These are phyloP conservation scores for Bucco capensis DNA, from an alignment of 2,113 vertebrate species.

Conservation along the genomic window DNA sequence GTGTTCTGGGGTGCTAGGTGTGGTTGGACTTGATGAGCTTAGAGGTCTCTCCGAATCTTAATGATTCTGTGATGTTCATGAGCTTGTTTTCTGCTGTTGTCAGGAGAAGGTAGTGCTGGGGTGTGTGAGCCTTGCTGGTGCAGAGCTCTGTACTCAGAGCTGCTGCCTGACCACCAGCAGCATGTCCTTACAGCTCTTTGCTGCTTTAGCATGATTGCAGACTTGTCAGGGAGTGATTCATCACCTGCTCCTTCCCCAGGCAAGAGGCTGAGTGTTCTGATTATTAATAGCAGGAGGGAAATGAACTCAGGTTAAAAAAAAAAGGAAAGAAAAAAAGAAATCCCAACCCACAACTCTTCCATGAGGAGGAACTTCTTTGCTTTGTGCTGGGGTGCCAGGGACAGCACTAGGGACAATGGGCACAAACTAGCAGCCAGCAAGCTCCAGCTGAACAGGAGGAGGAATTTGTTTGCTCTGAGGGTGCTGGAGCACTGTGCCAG, in stretches of 20 bases:
- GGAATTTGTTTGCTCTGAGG: too few species aligned
- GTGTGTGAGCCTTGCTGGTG: accelerated
- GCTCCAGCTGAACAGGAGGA: too few species aligned
- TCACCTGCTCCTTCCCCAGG: not conserved
- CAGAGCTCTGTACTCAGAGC: not conserved
- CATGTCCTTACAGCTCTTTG: not conserved
- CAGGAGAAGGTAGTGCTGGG: not conserved
- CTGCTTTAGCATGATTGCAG: not conserved
- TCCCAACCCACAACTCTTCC: not conserved
- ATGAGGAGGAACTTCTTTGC: too few species aligned
- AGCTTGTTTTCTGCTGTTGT: not conserved
- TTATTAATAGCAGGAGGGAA: not conserved
- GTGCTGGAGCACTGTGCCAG: too few species aligned
- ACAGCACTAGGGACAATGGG: too few species aligned
- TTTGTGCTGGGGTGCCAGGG: too few species aligned
- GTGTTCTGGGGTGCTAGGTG: too few species aligned
- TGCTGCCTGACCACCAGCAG: not conserved
- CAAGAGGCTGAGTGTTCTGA: not conserved
- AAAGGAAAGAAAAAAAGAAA: not conserved
- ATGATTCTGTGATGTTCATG: too few species aligned
- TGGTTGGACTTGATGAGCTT: too few species aligned
- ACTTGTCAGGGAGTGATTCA: not conserved
- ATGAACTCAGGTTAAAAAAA: too few species aligned
- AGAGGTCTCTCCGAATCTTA: too few species aligned
- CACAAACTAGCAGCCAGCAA: too few species aligned